Base-by-base conservation (phyloP, 2,888 invertebrate genomes). In the Crematogaster levior region DNA sequence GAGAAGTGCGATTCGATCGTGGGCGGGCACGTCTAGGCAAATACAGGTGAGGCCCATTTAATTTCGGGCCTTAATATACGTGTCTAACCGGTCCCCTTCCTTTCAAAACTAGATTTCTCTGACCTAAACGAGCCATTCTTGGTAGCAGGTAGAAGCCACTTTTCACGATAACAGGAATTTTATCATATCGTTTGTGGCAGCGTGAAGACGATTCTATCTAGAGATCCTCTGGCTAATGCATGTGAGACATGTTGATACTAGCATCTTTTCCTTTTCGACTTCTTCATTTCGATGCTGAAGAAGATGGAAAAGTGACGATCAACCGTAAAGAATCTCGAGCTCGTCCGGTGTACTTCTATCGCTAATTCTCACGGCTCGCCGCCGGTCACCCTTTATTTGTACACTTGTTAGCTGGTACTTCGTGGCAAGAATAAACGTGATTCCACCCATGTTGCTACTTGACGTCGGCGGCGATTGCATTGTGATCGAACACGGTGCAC, bases 381-480 rank as follows among this genome's bases (percentile, higher is more conserved):
- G 34, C 21, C 24, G 34, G 15, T 74, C 65, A 18, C n/a, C n/a
- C 24, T 74, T 51, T 34, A 37, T 75, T 66, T 51, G 65, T 65
- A 48, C 43, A 40, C 51, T 75, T 37, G 74, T 65, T 40, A 24
- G 12, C 43, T 10, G 12, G 48, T 51, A 74, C 12, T 40, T 56
- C 21, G 70, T 30, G 65, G 40, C 10, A 56, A 56, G 77, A 77
- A 68, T 56, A 56, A 40, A 68, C 30, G 70, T 24, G 77, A 77
- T 18, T 56, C 70, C 56, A 34, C 15, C 70, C 24, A 21, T 24
- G 48, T 21, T n/a, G 68, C 18, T 12, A 15, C 21, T 40, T 12
- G 18, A 58, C 30, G 53, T 68, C 43, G 77, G 68, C 66, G 77
- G 77, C 34, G 70, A 79, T 58, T 68, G 70, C 77, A 56, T 70